Base-by-base conservation (phyloP, 2,113 vertebrate species). In the Solea senegalensis region DNA sequence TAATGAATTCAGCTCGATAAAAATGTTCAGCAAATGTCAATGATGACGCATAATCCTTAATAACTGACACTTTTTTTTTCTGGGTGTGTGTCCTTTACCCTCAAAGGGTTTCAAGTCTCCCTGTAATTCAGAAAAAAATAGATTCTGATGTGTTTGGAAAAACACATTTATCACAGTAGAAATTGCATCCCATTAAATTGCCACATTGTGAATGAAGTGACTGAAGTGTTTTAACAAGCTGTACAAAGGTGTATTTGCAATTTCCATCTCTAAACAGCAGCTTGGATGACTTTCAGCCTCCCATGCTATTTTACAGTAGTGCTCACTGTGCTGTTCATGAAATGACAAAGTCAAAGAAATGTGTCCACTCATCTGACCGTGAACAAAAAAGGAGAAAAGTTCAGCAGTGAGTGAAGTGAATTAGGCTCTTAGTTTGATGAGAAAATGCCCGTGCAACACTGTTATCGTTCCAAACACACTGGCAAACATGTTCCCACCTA, bases 21-120 rank as follows among this genome's bases (percentile, higher is more conserved):
- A 90, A 90, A 78, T 77, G 72, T 78, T 90, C 76, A 68, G 86
- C 71, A 86, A 92, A 92, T 92, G 91, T 89, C 89, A 91, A 75
- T 55, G 80, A 86, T 90, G 86, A 88, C 56, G 71, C 83, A 82
- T 84, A 87, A 91, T 90, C 76, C 77, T 86, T 79, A 88, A 69
- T 82, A 88, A 85, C 54, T 76, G 80, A 76, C 74, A 79, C 16
- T 11, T 70, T 81, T 65, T 48, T 21, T 27, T 15, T 5, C 49
- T 72, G 50, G 61, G 50, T 57, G 34, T 34, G 34, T 34, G 34
- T 34, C 34, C 34, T 49, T 34, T 9, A 26, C 43, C 39, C 39
- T n/a, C 45, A 15, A 2, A 62, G 54, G n/a, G 46, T 85, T 72
- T 67, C 52, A 86, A 63, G 62, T 63, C 57, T 58, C 43, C 9